Base-by-base conservation (phyloP, 2,797 vertebrate species). In the Arnoldichthys spilopterus region DNA sequence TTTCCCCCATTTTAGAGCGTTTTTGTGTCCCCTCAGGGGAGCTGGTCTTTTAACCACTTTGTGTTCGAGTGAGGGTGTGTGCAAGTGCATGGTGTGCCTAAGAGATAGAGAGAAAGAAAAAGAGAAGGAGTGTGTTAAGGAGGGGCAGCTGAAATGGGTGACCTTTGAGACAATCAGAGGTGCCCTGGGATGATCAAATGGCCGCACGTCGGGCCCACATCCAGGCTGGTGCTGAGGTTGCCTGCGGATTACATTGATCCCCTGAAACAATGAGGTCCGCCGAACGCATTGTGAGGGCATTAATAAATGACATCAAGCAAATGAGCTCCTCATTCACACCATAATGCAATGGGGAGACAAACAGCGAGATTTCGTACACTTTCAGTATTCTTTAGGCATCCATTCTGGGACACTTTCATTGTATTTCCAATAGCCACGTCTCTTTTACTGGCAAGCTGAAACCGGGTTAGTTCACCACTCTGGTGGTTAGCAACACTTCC, bases 201-300 rank as follows among this genome's bases (percentile, higher is more conserved):
- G 81, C 85, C 76, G 73, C 84, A 86, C n/a, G 20, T 69, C 26
- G 26, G 59, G 53, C 62, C 76, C 78, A 77, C 76, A 72, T 78
- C 74, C 78, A 32, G 8, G 32, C 68, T 63, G 34, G 62, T 74
- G 70, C 73, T 45, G 71, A 59, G 74, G 76, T 74, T 64, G 79
- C 87, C 86, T 85, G 89, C 86, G 85, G 90, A 87, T 88, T 68
- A 74, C 86, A 92, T 91, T 89, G 91, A 92, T 92, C 86, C 81
- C 69, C 72, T 84, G 84, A 91, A 90, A 93, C 91, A 92, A 91
- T 87, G 77, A 62, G 16, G 51, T 32, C 76, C 61, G 6, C 51
- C 28, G 51, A 26, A n/a, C 74, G 77, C 85, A 80, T 85, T 84
- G 87, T 86, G 20, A 54, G 45, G 56, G 84, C 80, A 83, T 87